Conservation (phyloP, 2,113 vertebrate species). For the Laticauda colubrina region DNA sequence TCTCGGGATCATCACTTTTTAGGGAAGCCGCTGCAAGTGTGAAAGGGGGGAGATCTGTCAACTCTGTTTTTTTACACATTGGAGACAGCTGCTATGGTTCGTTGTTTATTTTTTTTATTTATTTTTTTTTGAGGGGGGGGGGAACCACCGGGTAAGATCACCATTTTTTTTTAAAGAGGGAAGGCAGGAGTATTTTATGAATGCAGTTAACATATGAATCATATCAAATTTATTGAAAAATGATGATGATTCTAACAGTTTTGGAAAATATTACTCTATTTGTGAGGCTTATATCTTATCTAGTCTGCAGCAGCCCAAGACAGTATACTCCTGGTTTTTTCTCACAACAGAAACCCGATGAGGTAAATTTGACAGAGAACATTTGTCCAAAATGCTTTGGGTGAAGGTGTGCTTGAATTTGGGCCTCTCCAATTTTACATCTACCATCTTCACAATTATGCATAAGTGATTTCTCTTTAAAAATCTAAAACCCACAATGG, state of each 20-base stretch:
- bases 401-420: not conserved
- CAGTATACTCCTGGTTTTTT: not conserved
- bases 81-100: not conserved
- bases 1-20: not conserved
- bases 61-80: not conserved
- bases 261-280: not conserved
- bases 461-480: not conserved
- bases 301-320: not conserved
- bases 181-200: not conserved
- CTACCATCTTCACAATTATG: not conserved
- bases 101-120: not conserved
- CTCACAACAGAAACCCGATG: not conserved
- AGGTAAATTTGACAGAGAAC: not conserved
- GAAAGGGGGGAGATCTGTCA: not conserved
- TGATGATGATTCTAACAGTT: not conserved
- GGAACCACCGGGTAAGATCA: not conserved
- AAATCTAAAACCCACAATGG: not conserved
- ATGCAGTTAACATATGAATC: not conserved
- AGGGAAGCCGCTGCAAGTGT: not conserved
- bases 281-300: not conserved
- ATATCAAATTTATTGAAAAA: not conserved
- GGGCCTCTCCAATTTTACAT: not conserved
- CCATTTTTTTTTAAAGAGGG: not conserved
- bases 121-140: no score
- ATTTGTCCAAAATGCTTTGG: not conserved